Evolutionary conservation across 2,797 vertebrate genomes (phyloP).

Genomic region (Phoeniculus purpureus): DNA sequence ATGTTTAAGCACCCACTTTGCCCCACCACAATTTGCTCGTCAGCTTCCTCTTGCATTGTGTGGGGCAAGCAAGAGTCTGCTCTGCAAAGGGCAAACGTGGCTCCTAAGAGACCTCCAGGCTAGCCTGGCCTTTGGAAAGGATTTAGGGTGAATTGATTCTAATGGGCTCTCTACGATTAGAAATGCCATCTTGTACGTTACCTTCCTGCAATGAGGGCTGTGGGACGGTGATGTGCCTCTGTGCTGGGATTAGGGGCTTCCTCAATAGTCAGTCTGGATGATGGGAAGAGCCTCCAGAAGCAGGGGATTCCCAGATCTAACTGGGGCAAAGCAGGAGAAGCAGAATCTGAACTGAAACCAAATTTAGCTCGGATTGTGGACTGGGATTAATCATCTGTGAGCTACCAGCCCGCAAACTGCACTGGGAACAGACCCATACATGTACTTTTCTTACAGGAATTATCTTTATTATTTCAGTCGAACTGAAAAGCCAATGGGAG

Average conservation of each 20-base stretch:
- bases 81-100: conserved; percentile 5
- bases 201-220: not conserved
- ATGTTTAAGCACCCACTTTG: not conserved
- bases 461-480: not conserved
- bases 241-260: not conserved
- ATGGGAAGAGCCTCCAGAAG: not conserved
- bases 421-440: not conserved
- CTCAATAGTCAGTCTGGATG: not conserved
- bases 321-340: not conserved
- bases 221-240: not conserved
- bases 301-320: not conserved
- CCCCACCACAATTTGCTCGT: not conserved
- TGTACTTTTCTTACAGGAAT: not conserved
- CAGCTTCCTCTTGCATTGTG: not conserved
- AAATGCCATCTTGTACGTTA: not conserved
- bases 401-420: not conserved
- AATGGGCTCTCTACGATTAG: not conserved
- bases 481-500: not conserved
- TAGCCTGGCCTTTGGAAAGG: conserved; percentile 28
- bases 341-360: not conserved
- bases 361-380: not conserved
- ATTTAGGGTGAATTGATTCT: not conserved
- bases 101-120: not conserved
- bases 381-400: not conserved
- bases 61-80: not conserved